Evolutionary conservation across 2,888 invertebrate species (phyloP).

Genomic region (Sinohyriopsis cumingii): DNA sequence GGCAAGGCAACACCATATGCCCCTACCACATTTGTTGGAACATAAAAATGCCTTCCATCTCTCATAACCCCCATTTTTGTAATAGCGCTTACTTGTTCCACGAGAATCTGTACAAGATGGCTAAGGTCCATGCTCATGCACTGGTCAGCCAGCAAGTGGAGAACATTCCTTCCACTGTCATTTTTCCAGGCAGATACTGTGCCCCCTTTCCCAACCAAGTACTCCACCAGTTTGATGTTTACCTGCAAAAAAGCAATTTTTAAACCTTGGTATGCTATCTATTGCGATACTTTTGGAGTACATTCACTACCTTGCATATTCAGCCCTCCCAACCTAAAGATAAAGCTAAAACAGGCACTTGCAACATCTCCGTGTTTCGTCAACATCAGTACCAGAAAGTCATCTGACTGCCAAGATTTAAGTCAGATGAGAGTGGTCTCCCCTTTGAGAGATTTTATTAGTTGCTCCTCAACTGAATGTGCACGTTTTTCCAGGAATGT

Average conservation of each 20-base stretch:
- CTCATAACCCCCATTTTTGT: not conserved
- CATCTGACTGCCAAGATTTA: no score
- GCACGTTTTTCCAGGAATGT: no score
- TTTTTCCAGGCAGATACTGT: slow-evolving; percentile 66
- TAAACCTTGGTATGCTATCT: not conserved
- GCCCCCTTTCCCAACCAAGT: slow-evolving; percentile 68
- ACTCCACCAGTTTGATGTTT: slow-evolving; percentile 66
- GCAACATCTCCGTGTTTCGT: not conserved
- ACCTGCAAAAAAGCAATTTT: slow-evolving; percentile 36
- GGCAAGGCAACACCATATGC: no score
- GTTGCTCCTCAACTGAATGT: no score
- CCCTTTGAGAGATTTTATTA: no score
- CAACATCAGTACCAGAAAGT: no score
- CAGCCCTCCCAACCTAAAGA: no score
- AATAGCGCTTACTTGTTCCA: slow-evolving; percentile 50
- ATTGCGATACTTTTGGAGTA: no score
- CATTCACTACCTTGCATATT: no score
- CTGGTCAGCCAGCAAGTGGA: slow-evolving; percentile 70
- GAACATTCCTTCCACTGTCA: slow-evolving; percentile 65
- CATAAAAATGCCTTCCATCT: not conserved
- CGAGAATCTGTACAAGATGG: slow-evolving; percentile 53
- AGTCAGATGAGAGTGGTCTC: no score
- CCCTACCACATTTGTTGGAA: not conserved
- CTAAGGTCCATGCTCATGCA: slow-evolving; percentile 61
- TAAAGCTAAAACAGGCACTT: not conserved